These are phyloP conservation scores for Neolamprologus falcicula DNA, from an alignment of 2,113 vertebrate species.

Conservation along the genomic window DNA sequence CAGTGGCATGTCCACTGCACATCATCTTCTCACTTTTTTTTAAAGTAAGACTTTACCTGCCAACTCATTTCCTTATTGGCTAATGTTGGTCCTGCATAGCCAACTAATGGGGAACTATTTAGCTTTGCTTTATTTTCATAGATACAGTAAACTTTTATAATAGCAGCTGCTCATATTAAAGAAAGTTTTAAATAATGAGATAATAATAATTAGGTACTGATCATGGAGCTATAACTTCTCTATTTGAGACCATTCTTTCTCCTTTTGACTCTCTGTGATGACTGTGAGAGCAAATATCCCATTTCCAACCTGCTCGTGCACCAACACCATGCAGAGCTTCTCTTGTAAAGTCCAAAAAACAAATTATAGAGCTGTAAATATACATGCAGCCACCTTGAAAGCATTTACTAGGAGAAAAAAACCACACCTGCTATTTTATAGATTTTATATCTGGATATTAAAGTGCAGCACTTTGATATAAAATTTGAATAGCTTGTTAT, in stretches of 20 bases:
- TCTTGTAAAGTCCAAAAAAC: neutral
- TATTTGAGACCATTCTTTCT: rapidly evolving
- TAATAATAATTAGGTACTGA: neutral
- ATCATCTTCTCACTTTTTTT: neutral
- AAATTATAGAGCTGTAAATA: neutral
- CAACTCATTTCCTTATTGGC: neutral
- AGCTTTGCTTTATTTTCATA: neutral
- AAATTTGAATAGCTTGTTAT: neutral
- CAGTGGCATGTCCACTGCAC: neutral
- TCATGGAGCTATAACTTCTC: rapidly evolving
- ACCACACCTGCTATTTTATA: neutral
- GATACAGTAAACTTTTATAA: neutral
- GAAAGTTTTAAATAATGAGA: neutral
- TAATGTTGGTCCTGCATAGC: neutral
- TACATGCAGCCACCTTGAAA: neutral
- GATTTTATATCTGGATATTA: neutral
- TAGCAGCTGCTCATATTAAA: neutral
- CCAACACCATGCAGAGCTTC: neutral
- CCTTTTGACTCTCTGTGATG: neutral
- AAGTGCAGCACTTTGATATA: neutral
- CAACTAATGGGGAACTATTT: neutral
- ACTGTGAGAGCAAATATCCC: neutral
- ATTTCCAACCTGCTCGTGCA: rapidly evolving
- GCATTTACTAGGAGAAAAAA: neutral
- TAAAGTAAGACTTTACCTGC: neutral